Conservation (phyloP, 1,140 invertebrate genomes). For the Dreissena polymorpha region DNA sequence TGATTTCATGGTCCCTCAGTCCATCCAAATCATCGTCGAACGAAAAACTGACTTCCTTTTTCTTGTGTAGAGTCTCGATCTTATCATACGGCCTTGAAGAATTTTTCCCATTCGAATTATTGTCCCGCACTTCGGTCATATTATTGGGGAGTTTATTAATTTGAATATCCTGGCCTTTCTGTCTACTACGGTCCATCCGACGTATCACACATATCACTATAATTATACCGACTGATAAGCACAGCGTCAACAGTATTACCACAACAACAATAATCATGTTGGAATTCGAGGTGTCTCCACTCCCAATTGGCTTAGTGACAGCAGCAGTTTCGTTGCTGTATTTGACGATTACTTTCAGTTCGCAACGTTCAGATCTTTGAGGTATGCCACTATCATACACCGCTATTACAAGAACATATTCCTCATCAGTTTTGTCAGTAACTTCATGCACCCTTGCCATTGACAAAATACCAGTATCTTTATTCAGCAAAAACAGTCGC, state of each 20-base stretch:
- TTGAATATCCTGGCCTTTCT: constrained; percentile 42
- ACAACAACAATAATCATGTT: constrained; percentile 70
- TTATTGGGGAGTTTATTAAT: constrained; percentile 55
- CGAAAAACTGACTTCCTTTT: constrained; percentile 67
- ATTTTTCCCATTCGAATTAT: constrained; percentile 28
- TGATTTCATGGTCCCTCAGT: constrained; percentile 43
- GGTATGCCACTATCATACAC: constrained; percentile 65
- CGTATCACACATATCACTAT: constrained; percentile 68
- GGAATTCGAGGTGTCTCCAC: constrained; percentile 46
- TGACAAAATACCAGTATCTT: constrained; percentile 61
- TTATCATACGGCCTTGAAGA: constrained; percentile 42
- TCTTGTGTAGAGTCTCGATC: constrained; percentile 57
- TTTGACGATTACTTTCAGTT: constrained; percentile 63
- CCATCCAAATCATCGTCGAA: constrained; percentile 63
- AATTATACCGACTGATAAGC: constrained; percentile 68
- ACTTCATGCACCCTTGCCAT: constrained; percentile 49
- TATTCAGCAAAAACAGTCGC: constrained; percentile 83
- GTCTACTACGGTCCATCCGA: constrained; percentile 49
- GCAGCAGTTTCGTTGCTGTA: constrained; percentile 66
- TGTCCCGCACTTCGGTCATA: constrained; percentile 47
- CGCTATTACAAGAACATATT: constrained; percentile 60
- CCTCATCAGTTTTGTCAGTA: constrained; percentile 49
- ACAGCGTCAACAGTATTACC: constrained; percentile 66
- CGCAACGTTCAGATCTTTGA: constrained; percentile 51
- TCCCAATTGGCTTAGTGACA: constrained; percentile 18